Conservation (phyloP, 2,888 invertebrate genomes). For the Drosophila eohydei region DNA sequence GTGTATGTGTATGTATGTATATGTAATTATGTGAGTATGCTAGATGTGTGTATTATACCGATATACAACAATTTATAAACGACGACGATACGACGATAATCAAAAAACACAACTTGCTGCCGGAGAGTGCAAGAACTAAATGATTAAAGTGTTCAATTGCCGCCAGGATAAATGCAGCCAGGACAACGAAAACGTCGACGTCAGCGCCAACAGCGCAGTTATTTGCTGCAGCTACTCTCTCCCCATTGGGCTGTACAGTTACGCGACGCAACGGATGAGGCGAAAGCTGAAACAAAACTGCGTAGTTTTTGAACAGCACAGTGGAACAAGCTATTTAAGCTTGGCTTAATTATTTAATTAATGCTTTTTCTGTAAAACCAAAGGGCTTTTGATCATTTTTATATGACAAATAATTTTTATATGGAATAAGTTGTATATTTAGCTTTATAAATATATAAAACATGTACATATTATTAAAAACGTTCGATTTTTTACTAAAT, state of each 20-base stretch:
- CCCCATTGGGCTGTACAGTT: slow-evolving; percentile 51
- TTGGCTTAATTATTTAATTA: not conserved
- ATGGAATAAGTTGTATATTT: not conserved
- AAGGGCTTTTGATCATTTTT: no score
- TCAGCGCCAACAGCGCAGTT: slow-evolving; percentile 34
- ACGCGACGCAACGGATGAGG: slow-evolving; percentile 32
- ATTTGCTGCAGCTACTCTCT: slow-evolving; percentile 39
- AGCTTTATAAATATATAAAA: not conserved
- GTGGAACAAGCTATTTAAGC: slow-evolving; percentile 22
- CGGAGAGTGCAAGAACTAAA: slow-evolving; percentile 86
- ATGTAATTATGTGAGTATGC: slow-evolving; percentile 53
- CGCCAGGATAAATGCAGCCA: slow-evolving; percentile 81
- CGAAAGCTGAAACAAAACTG: slow-evolving; percentile 58
- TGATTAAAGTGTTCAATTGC: slow-evolving; percentile 81
- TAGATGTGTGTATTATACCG: slow-evolving; percentile 74
- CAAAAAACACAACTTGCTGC: slow-evolving; percentile 85
- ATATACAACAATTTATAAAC: slow-evolving; percentile 81
- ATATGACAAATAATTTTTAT: no score
- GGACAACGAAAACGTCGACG: slow-evolving; percentile 60
- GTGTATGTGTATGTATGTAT: slow-evolving; percentile 38
- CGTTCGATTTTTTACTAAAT: no score
- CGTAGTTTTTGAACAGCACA: slow-evolving; percentile 63
- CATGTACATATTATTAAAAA: no score
- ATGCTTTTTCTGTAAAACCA: not conserved
- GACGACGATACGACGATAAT: slow-evolving; percentile 80